Conservation (phyloP, 2,113 vertebrate species). For the Dasyurus viverrinus region DNA sequence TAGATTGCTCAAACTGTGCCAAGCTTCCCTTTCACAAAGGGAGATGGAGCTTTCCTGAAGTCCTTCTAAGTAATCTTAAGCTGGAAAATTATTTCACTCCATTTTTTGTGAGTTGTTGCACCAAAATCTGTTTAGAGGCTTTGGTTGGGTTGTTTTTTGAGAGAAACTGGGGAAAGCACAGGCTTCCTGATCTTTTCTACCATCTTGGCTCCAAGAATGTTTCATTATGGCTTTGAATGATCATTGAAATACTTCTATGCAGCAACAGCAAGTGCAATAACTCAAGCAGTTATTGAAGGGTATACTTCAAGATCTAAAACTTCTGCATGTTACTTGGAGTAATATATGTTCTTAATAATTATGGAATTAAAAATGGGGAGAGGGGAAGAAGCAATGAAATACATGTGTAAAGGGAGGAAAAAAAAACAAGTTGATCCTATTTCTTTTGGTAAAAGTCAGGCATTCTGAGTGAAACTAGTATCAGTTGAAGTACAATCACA, state of each 20-base stretch:
- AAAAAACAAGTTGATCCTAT: background rate
- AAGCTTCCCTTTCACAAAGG: no score
- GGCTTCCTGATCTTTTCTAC: no score
- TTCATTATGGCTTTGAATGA: background rate
- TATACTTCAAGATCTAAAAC: background rate
- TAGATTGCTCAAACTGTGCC: no score
- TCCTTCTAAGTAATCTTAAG: no score
- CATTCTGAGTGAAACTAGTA: no score
- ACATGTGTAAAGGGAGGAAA: background rate
- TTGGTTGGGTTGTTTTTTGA: no score
- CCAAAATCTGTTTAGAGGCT: no score
- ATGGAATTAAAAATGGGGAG: background rate
- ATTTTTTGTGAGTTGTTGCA: no score
- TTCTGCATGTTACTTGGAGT: background rate
- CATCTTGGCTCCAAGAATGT: background rate
- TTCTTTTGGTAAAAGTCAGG: background rate
- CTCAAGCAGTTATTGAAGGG: background rate
- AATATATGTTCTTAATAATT: background rate
- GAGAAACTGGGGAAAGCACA: no score
- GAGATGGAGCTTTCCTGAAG: no score
- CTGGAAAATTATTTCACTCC: no score
- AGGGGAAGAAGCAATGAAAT: background rate
- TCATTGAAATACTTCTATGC: background rate
- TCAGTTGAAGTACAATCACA: background rate
- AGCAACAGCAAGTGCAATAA: background rate